These are phyloP conservation scores for Aplysia californica DNA, from an alignment of 1,140 invertebrate genomes.

Conservation along the genomic window DNA sequence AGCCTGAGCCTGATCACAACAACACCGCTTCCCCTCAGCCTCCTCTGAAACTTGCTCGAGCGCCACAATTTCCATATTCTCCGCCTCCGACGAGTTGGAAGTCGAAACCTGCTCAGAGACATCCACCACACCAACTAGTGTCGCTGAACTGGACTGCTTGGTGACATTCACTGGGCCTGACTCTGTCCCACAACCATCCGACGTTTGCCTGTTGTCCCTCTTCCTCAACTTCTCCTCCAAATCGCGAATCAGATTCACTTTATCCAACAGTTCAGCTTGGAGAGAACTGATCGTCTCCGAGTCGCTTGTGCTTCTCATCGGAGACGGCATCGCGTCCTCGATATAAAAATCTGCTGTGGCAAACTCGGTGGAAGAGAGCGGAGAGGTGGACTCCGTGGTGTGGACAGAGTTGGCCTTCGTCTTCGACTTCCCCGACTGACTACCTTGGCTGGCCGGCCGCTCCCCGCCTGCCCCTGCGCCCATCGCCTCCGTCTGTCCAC, in stretches of 20 bases:
- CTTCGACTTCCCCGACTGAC: conserved; percentile 5
- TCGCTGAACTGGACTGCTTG: too few species aligned
- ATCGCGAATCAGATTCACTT: conserved; percentile 25
- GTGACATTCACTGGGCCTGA: too few species aligned
- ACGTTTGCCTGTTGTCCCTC: too few species aligned
- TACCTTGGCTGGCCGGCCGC: not conserved
- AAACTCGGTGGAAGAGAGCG: conserved; percentile 72
- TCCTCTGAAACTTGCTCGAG: too few species aligned
- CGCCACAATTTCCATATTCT: too few species aligned
- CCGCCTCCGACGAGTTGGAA: too few species aligned
- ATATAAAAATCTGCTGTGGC: conserved; percentile 86
- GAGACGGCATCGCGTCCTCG: conserved; percentile 78
- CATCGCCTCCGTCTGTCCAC: too few species aligned
- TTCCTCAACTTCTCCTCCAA: conserved; percentile 30
- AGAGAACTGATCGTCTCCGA: conserved; percentile 8
- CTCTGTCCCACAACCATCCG: too few species aligned
- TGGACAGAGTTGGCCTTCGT: not conserved
- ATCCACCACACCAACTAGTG: not conserved
- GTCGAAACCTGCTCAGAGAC: not conserved
- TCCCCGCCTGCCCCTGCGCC: too few species aligned
- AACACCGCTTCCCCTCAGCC: too few species aligned
- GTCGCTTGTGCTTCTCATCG: conserved; percentile 38
- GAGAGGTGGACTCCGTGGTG: conserved; percentile 39
- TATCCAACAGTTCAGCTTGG: conserved; percentile 32
- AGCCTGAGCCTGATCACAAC: too few species aligned